phyloP scores from a whole-genome alignment of 2,113 vertebrate genomes.

The Eolophus roseicapilla region DNA sequence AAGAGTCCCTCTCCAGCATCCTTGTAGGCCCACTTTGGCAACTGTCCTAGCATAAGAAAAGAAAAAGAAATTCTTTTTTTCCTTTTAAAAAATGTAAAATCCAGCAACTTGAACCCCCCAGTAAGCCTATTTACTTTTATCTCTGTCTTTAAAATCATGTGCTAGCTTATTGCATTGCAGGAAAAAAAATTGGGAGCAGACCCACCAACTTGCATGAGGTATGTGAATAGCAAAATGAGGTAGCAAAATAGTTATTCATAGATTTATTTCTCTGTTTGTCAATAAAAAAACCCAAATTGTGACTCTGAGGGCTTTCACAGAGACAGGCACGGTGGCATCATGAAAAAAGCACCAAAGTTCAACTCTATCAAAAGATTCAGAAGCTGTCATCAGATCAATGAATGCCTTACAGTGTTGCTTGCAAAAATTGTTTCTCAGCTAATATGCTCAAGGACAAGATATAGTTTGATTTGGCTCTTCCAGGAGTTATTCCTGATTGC shows the following conservation, averaged over 20 bases:
- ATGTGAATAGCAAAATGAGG: neutral
- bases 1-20: neutral
- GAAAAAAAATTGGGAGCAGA: neutral
- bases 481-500: constrained; percentile 22
- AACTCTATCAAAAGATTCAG: constrained; percentile 18
- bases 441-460: constrained; percentile 61
- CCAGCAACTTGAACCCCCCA: neutral
- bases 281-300: neutral
- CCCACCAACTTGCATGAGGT: neutral
- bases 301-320: neutral
- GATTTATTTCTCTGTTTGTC: neutral
- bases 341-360: constrained; percentile 19
- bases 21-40: neutral
- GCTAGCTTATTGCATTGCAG: neutral
- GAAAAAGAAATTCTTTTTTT: neutral
- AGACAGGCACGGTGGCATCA: neutral
- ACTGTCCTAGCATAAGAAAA: neutral
- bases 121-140: neutral
- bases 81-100: neutral
- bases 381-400: constrained; percentile 51
- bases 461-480: constrained; percentile 24
- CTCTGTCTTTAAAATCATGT: neutral
- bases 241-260: neutral
- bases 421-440: constrained; percentile 58
- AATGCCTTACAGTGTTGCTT: constrained; percentile 9